Evolutionary conservation across 2,797 vertebrate species (phyloP), one percentile per base, ranked within the genome.

Genomic region (Phrynocephalus vlangalii): DNA sequence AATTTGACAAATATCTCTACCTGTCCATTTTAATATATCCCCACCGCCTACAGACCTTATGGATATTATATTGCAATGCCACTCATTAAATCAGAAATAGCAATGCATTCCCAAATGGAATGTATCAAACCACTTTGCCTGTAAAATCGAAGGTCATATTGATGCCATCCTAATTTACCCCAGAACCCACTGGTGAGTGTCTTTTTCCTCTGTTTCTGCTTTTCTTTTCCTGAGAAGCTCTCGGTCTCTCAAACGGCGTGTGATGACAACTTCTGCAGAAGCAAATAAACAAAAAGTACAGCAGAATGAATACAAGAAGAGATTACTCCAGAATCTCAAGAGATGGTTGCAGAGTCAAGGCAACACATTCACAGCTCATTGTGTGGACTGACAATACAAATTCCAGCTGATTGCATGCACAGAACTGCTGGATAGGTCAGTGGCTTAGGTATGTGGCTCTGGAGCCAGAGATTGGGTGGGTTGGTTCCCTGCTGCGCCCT

Each of bases 181-280:
- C 82, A 96, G 94, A 95, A 97, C 94, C 98, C 98, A 98, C 94
- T 98, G 97, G 90, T 95, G 90, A 82, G 96, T 97, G 38, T 98
- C 96, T 95, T 98, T 98, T 89, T 98, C 97, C 70, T 97, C 95
- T 1, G 96, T 97, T 96, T 99, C 98, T 0, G 97, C 98, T 94
- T 96, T 99, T 94, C 97, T 98, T 94, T 98, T 99, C 90, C 94
- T 97, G 89, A 99, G 97, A 85, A 98, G 93, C 67, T 98, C 97
- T 92, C 99, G 97, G 95, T 99, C 98, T 92, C 99, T 96, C 94
- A 99, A 89, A 85, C 96, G 95, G 24, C 38, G 93, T 5, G 93
- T 95, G 90, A 97, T 97, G 91, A 95, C 96, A 90, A 96, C 96
- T 48, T 92, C 97, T 99, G 91, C 68, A 83, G 89, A 26, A 91